Conservation (phyloP, 2,797 vertebrate genomes). For the Epinephelus awoara region DNA sequence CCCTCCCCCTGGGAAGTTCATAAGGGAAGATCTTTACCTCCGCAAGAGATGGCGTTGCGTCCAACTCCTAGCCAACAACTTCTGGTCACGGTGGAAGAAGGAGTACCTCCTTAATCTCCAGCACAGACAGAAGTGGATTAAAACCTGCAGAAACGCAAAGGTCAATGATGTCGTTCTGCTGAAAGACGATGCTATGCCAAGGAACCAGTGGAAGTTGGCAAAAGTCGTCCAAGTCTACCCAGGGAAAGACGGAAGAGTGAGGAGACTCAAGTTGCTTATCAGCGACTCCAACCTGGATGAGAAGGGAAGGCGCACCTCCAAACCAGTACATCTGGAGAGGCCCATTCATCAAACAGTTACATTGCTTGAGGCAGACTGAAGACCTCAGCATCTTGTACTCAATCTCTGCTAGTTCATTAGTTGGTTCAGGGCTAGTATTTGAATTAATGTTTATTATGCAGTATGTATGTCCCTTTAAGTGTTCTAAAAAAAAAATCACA, state of each 20-base stretch:
- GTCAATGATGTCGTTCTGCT: constrained; percentile 22
- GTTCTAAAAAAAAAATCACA: no score
- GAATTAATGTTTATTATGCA: no score
- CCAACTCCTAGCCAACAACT: background rate
- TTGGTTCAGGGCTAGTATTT: no score
- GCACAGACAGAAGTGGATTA: constrained; percentile 19
- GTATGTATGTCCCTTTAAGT: no score
- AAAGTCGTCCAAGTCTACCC: constrained; percentile 7
- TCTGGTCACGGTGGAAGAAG: background rate
- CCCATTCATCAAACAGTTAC: no score
- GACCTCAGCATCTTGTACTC: no score
- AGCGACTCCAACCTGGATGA: background rate
- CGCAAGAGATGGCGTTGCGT: background rate
- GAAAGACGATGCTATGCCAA: background rate
- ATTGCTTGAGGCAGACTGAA: no score
- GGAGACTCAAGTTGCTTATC: constrained; percentile 13
- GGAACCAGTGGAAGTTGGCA: constrained; percentile 12
- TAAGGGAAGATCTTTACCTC: background rate
- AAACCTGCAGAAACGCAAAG: constrained; percentile 1
- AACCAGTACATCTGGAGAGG: background rate
- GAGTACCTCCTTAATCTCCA: background rate
- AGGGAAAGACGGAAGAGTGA: background rate
- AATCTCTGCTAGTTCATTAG: no score
- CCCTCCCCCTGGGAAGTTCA: background rate
- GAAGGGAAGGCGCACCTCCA: background rate